Base-by-base conservation (phyloP, 2,113 vertebrate species). In the Psettodes erumei region DNA sequence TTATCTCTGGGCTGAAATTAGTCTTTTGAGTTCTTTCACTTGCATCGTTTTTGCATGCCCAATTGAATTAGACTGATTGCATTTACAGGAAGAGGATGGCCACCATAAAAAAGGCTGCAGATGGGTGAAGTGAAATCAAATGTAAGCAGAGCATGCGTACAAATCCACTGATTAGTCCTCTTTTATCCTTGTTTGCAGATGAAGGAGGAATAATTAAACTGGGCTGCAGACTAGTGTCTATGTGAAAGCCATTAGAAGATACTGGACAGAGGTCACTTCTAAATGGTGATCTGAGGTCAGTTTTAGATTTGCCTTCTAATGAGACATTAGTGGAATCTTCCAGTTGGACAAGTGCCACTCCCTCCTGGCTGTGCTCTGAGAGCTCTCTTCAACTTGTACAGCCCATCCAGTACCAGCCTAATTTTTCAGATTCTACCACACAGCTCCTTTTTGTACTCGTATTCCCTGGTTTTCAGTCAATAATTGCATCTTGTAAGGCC, bases 61-160 rank as follows among this genome's bases (percentile, higher is more conserved):
- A 88, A 89, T 89, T 91, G 84, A 90, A 89, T 88, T 83, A 87
- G 65, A 88, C 58, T 80, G 84, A 91, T 85, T 86, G 84, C 63
- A 77, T 86, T 86, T 88, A 85, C 81, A 82, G 82, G 82, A 90
- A 84, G 68, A 53, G 75, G 72, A 75, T 77, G 81, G 85, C 74
- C 79, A 75, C 65, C 77, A 80, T 83, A 88, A 90, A 88, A n/a
- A 89, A 63, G 65, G 68, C 77, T 79, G 86, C 83, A 89, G 82
- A 88, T 86, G 88, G 86, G 77, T 75, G 74, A 86, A 81, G 83
- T 83, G 78, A 83, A 86, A 83, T 80, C 75, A 84, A 80, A 87
- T 76, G 79, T 83, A 88, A 88, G 82, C 75, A 63, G 67, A 74
- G 74, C 81, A 89, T 88, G 75, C 74, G 81, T 81, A 76, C 80